Evolutionary conservation across 2,888 invertebrate genomes (phyloP).

Genomic region (Synergus japonicus): DNA sequence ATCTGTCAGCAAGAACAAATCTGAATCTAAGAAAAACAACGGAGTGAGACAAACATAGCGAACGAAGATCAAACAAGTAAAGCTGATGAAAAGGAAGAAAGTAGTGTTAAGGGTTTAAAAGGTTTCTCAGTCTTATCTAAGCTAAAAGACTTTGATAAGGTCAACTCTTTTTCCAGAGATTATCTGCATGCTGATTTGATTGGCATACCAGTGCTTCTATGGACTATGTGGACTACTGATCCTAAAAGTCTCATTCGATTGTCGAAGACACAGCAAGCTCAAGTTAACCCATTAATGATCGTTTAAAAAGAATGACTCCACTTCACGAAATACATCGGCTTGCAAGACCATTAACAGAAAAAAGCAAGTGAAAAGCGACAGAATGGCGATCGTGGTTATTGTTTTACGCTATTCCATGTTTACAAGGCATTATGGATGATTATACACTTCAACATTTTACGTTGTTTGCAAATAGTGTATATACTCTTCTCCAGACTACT

Average conservation of each 20-base stretch:
- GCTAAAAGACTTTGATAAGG: not conserved
- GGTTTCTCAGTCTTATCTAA: not conserved
- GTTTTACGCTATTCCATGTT: constrained; percentile 13
- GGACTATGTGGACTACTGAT: not conserved
- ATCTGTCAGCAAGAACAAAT: not conserved
- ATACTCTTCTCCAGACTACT: not conserved
- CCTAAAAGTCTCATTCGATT: not conserved
- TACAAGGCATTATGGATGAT: not conserved
- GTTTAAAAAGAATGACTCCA: constrained; percentile 28
- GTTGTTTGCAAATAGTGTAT: not conserved
- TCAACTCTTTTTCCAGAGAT: not conserved
- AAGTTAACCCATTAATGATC: not conserved
- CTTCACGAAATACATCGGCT: constrained; percentile 35
- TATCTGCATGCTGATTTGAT: not conserved
- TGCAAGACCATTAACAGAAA: not conserved
- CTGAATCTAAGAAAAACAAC: not conserved
- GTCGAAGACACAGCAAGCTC: not conserved
- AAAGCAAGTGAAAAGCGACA: too few relatives aligned
- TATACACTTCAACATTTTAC: constrained; percentile 8
- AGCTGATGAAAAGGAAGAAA: not conserved
- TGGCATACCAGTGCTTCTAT: too few relatives aligned
- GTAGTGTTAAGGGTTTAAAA: not conserved
- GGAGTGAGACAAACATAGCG: not conserved
- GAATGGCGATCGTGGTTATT: too few relatives aligned
- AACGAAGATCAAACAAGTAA: not conserved